A percentile compares a stretch with the other conserved stretches of the same genome.
Evolutionary conservation across 2,888 invertebrate species (phyloP).

Genomic region (Cybosia mesomella): DNA sequence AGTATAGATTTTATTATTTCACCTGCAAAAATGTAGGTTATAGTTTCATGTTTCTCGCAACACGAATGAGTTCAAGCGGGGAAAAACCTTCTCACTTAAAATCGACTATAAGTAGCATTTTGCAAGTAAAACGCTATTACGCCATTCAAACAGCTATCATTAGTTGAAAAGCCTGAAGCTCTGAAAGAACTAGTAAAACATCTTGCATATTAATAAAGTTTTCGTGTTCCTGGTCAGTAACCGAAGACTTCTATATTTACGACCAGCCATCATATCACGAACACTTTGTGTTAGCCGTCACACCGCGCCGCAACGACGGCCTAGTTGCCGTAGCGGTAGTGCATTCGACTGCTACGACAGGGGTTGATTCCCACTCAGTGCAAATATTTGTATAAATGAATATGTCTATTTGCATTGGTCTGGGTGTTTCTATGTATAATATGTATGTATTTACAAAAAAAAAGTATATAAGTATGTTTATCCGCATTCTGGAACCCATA

Average conservation of each 20-base stretch:
- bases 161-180: neutral
- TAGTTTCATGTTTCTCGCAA: neutral
- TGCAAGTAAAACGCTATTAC: neutral
- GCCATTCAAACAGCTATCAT: neutral
- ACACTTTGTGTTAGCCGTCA: neutral
- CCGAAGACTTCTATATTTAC: slow-evolving; percentile 2
- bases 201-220: slow-evolving; percentile 11
- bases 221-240: slow-evolving; percentile 2
- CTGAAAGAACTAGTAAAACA: neutral
- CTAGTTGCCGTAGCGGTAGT: too few species aligned
- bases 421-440: too few species aligned
- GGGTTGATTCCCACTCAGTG: too few species aligned
- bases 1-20: neutral
- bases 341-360: too few species aligned
- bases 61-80: neutral
- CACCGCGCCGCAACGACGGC: too few species aligned
- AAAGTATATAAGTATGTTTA: too few species aligned
- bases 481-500: too few species aligned
- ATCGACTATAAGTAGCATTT: neutral
- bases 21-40: neutral
- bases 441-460: too few species aligned
- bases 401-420: too few species aligned
- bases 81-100: neutral
- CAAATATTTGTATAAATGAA: too few species aligned
- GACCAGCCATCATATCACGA: neutral